Base-by-base conservation (phyloP, 1,140 invertebrate genomes). In the Leptopilina clavipes region DNA sequence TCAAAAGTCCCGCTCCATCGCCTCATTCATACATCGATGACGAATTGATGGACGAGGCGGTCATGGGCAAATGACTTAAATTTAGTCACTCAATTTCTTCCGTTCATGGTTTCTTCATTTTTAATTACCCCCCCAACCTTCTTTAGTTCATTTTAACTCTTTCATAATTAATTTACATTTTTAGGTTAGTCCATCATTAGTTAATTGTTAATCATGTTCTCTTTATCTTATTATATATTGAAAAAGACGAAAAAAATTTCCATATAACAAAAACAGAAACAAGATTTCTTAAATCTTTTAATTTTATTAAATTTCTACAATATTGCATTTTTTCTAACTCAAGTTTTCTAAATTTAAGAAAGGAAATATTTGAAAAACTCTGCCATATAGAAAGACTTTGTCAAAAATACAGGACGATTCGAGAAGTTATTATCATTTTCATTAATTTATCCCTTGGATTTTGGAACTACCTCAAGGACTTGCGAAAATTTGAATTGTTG, bases 21-120 rank as follows among this genome's bases (percentile, higher is more conserved):
- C 94, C 94, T 0, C 86, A 94, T 83, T 95, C 94, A 5, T 95
- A 94, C 80, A 94, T 95, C 75, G 96, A 97, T 83, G 96, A 97
- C 86, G 96, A 97, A 83, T 92, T 97, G 1, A 96, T 97, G 94
- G 96, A 97, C 86, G 96, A 96, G 85, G 95, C 96, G 1, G 89
- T 97, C 19, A 90, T 94, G 89, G 94, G 93, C 22, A 93, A 93
- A 90, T 93, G 90, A 92, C 86, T 89, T 45, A 88, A 88, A 86
- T 44, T 25, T 82, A 82, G 81, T 65, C 71, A 81, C 77, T 81
- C 72, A 81, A 82, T 82, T 79, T 43, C 79, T 82, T 81, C 48
- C 52, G 54, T 74, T 74, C 8, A 43, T 18, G 17, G 72, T 74
- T 71, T 77, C 0, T 74, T 19, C 25, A 31, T 31, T 31, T 31